A percentile compares a stretch with the other conserved stretches of the same genome.
Evolutionary conservation across 2,797 vertebrate species (phyloP).

Genomic region (Synaphobranchus kaupii): DNA sequence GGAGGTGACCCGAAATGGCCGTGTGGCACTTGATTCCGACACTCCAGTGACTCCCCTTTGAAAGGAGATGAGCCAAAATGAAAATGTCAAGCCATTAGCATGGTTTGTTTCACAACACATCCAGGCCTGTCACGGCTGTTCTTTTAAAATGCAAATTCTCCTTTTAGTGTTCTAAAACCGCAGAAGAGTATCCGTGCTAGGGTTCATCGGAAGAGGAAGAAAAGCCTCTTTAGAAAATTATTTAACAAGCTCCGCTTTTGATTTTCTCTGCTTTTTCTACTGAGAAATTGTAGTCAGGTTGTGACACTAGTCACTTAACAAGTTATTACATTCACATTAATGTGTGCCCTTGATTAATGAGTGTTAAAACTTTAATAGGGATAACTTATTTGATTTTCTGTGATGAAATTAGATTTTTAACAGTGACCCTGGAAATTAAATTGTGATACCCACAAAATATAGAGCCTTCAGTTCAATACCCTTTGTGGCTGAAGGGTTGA

Average conservation of each 20-base stretch:
- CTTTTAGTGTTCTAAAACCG: neutral
- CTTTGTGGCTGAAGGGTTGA: too few relatives aligned
- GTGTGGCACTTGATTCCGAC: neutral
- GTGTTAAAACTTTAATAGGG: neutral
- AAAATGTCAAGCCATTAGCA: slow-evolving; percentile 12
- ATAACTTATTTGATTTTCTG: neutral
- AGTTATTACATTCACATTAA: neutral
- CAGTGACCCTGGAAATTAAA: neutral
- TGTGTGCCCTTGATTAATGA: neutral
- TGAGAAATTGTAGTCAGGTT: slow-evolving; percentile 4
- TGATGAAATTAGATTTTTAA: neutral
- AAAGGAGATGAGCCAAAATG: slow-evolving; percentile 14
- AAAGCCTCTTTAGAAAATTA: slow-evolving; percentile 25
- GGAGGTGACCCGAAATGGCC: slow-evolving; percentile 4
- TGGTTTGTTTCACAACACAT: slow-evolving; percentile 17
- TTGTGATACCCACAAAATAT: neutral
- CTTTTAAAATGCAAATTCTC: slow-evolving; percentile 35
- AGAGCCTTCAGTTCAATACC: neutral
- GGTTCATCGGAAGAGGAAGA: neutral
- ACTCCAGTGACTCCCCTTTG: slow-evolving; percentile 7
- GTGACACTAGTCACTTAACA: neutral
- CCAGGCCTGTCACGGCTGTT: slow-evolving; percentile 23
- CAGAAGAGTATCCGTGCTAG: neutral
- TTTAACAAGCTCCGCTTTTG: neutral
- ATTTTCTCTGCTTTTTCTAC: slow-evolving; percentile 10